Evolutionary conservation across 2,797 vertebrate genomes (phyloP), one percentile per base, ranked within the genome.

Genomic region (Anas georgica): DNA sequence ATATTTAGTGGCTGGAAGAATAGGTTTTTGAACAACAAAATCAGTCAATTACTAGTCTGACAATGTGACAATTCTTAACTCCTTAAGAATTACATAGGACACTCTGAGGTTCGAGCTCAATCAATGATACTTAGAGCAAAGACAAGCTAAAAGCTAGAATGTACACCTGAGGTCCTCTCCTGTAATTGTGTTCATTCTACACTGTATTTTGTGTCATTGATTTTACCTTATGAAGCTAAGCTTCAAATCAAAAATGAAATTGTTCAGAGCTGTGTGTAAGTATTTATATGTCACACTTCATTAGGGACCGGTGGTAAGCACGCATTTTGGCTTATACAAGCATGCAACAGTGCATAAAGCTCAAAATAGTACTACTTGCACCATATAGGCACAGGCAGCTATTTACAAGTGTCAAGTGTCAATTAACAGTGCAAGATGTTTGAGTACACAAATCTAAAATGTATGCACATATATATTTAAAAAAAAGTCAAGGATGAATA

Each of bases 311-410:
- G 58, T 29, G 63, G 23, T 39, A 50, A 79, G 37, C 0, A 0
- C 10, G 25, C 3, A 2, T 48, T 81, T 60, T 55, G 37, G 66
- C 29, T 84, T 46, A 43, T 4, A 56, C 8, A 39, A 29, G 26
- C 45, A 28, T 28, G 33, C 41, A 69, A 25, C 43, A 54, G 13
- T 5, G 16, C 43, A 52, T 11, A 35, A 41, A 54, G 80, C 48
- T 4, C 33, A 83, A 29, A 35, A 17, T 2, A 12, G 2, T 59
- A 55, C 29, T n/a, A 46, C 5, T 62, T 6, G 28, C 11, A 22
- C 31, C 14, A 0, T 9, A 2, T 1, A 43, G 48, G 23, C 17
- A 59, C 2, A 45, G 43, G 18, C 10, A 46, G 25, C 12, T 46
- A 46, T 46, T 46, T 46, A 46, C 46, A 46, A 22, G 46, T 22